Evolutionary conservation across 2,113 vertebrate genomes (phyloP).

Genomic region (Catharus minimus): DNA sequence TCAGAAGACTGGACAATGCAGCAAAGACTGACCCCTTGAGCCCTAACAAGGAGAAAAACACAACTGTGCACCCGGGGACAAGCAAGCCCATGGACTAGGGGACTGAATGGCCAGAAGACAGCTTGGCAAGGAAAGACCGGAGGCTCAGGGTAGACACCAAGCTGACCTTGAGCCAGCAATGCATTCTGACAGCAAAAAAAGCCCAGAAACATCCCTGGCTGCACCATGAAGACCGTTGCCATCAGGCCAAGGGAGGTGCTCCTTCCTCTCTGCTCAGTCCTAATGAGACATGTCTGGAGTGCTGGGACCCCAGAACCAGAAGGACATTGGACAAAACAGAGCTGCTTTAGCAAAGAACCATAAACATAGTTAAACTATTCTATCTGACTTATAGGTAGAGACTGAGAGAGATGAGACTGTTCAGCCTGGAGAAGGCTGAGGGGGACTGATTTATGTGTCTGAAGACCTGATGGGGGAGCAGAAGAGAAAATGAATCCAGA

Average conservation of each 20-base stretch:
- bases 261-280: neutral
- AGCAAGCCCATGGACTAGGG: neutral
- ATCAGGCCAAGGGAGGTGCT: neutral
- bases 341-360: neutral
- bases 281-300: neutral
- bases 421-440: neutral
- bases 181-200: neutral
- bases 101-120: neutral
- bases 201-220: no score
- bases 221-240: neutral
- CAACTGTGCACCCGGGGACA: accelerated
- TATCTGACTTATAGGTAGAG: neutral
- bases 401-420: neutral
- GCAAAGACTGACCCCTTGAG: no score
- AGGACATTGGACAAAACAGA: neutral
- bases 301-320: neutral
- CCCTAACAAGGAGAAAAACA: neutral
- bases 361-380: neutral
- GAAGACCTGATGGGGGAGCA: neutral
- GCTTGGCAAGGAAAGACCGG: neutral
- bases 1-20: accelerated
- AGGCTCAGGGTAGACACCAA: neutral
- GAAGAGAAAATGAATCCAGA: neutral
- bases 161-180: neutral
- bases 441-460: no score